Percentiles rank a stretch among this genome's conserved stretches.
Evolutionary conservation across 1,140 invertebrate species (phyloP).

Genomic region (Euwallacea similis): DNA sequence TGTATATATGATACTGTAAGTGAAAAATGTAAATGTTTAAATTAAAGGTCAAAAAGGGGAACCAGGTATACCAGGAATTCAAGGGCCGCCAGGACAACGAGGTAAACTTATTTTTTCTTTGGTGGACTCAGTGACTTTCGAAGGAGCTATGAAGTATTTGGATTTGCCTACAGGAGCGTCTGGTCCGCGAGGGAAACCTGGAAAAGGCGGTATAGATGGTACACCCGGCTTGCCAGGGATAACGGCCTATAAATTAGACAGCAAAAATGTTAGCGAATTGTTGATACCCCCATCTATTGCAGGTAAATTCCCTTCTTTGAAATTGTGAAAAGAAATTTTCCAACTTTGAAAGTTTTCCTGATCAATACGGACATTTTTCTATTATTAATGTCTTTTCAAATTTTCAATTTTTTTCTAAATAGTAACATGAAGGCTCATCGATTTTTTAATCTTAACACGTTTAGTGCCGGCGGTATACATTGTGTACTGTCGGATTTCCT

Average conservation of each 20-base stretch:
- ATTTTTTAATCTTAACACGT: too few species aligned
- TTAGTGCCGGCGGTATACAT: too few species aligned
- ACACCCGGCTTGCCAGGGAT: constrained; percentile 72
- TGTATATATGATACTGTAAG: too few species aligned
- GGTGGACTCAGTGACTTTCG: neutral
- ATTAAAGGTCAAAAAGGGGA: constrained; percentile 50
- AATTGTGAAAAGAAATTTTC: neutral
- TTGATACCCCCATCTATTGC: constrained; percentile 76
- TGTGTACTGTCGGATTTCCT: too few species aligned
- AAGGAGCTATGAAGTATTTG: neutral
- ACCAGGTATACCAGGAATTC: constrained; percentile 59
- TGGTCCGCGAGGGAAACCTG: constrained; percentile 70
- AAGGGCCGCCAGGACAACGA: constrained; percentile 61
- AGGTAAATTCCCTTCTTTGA: constrained; percentile 36
- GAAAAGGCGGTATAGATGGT: constrained; percentile 69
- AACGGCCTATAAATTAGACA: constrained; percentile 67
- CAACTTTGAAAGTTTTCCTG: neutral
- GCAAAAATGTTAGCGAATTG: constrained; percentile 51
- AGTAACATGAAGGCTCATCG: too few species aligned
- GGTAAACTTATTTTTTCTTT: constrained; percentile 50
- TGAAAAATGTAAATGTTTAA: constrained; percentile 1
- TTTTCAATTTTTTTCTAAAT: too few species aligned
- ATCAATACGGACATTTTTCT: neutral
- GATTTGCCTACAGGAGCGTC: constrained; percentile 58
- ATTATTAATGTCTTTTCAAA: too few species aligned